These are phyloP conservation scores for Meleagris gallopavo DNA, from an alignment of 2,113 vertebrate genomes.

Conservation along the genomic window DNA sequence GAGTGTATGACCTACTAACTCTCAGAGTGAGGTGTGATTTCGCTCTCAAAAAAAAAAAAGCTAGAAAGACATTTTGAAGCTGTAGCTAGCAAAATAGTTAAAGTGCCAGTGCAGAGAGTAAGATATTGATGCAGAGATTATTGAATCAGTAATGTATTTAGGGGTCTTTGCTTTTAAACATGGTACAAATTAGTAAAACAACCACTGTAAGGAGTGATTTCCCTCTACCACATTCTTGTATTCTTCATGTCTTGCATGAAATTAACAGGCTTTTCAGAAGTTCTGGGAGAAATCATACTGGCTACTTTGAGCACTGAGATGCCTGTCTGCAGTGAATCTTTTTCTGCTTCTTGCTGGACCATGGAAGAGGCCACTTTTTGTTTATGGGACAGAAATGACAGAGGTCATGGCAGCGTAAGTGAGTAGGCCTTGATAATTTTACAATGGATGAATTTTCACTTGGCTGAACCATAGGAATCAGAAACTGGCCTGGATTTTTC, in stretches of 20 bases:
- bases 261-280: slow-evolving; percentile 45
- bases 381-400: not conserved
- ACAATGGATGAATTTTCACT: slow-evolving; percentile 14
- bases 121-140: not conserved
- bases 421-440: slow-evolving; percentile 13
- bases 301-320: slow-evolving; percentile 42
- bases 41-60: not conserved
- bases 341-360: slow-evolving; percentile 24
- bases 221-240: not conserved
- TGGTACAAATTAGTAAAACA: not conserved
- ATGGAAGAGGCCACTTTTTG: not conserved
- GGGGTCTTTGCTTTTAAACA: not conserved
- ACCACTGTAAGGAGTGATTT: not conserved
- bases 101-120: not conserved
- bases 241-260: slow-evolving; percentile 2
- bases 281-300: slow-evolving; percentile 60
- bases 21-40: not conserved
- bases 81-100: not conserved
- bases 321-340: slow-evolving; percentile 48
- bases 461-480: not conserved
- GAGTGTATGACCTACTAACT: not conserved
- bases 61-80: not conserved
- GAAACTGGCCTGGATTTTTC: not conserved
- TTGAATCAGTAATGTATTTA: not conserved
- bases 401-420: not conserved